phyloP scores from a whole-genome alignment of 2,113 vertebrate species.

The Anguilla rostrata region DNA sequence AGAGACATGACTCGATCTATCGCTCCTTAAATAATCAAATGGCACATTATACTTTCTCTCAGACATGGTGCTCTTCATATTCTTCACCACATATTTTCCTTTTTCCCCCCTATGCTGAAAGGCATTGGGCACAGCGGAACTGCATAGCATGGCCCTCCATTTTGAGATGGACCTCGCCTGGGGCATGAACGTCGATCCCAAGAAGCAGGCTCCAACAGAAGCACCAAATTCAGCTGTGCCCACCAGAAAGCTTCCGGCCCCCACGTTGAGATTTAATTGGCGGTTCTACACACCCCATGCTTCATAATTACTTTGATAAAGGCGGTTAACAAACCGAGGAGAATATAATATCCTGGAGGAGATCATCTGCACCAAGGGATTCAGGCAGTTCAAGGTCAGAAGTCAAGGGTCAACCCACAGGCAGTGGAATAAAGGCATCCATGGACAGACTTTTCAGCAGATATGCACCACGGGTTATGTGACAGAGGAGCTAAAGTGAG shows the following conservation, averaged over 20 bases:
- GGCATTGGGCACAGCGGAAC: background rate
- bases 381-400: background rate
- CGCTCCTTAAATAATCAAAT: background rate
- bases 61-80: background rate
- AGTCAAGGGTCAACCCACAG: background rate
- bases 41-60: background rate
- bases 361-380: background rate
- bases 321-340: conserved; percentile 19
- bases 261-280: conserved; percentile 19
- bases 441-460: background rate
- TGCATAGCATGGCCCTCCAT: background rate
- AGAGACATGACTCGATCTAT: background rate
- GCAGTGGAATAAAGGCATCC: background rate
- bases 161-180: conserved; percentile 44
- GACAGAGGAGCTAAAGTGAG: background rate
- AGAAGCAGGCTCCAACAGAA: background rate
- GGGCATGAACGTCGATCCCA: background rate
- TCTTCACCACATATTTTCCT: background rate
- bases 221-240: background rate
- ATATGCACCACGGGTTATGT: background rate
- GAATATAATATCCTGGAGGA: conserved; percentile 16
- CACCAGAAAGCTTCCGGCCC: conserved; percentile 5
- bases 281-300: background rate
- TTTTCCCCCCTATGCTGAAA: conserved; percentile 17
- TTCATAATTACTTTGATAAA: conserved; percentile 12